Evolutionary conservation across 2,888 invertebrate species (phyloP).

Genomic region (Ichneumon xanthorius): DNA sequence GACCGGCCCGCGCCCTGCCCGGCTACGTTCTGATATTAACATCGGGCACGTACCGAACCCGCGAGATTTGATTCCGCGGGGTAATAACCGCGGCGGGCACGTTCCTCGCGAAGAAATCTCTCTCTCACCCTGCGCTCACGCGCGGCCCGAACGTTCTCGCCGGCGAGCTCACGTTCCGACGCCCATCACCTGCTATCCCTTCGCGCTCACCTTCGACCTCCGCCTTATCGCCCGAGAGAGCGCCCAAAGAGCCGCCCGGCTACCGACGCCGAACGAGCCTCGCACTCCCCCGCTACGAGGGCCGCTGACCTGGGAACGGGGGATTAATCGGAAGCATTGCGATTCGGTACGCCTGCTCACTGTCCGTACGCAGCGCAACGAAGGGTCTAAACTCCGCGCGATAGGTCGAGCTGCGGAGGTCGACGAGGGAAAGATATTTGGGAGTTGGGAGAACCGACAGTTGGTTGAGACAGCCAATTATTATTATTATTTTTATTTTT

Average conservation of each 20-base stretch:
- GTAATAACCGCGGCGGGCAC: conserved; percentile 78
- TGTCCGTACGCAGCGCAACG: background rate
- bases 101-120: conserved; percentile 73
- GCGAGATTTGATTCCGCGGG: conserved; percentile 78
- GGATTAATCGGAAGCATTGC: conserved; percentile 47
- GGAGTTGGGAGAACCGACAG: too few species aligned
- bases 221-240: conserved; percentile 48
- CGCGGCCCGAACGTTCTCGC: conserved; percentile 26
- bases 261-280: conserved; percentile 39
- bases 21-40: conserved; percentile 73
- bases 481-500: too few species aligned
- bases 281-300: conserved; percentile 9
- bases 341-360: conserved; percentile 6
- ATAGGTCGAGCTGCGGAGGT: background rate
- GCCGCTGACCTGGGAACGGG: background rate
- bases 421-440: too few species aligned
- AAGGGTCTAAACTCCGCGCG: background rate
- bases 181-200: conserved; percentile 44
- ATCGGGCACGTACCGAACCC: conserved; percentile 74
- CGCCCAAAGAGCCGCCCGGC: conserved; percentile 32
- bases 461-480: too few species aligned
- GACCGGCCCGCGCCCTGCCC: background rate
- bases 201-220: conserved; percentile 17
- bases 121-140: conserved; percentile 68
- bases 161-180: conserved; percentile 51